Evolutionary conservation across 2,888 invertebrate species (phyloP).

Genomic region (Flabesymbios commensalis): DNA sequence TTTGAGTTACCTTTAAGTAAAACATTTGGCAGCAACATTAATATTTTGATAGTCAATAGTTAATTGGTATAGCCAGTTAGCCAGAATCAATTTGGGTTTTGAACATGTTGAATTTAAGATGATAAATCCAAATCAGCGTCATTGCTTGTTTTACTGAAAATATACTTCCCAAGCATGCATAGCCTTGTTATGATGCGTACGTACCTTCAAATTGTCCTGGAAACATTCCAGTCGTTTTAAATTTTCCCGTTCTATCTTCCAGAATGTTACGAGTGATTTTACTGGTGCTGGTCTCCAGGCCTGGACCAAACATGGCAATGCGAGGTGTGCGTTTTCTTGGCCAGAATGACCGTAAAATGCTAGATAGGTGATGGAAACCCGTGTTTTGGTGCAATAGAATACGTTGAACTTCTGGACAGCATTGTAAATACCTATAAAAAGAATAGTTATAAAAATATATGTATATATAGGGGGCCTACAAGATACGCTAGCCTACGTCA

Average conservation of each 20-base stretch:
- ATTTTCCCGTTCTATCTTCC: constrained; percentile 17
- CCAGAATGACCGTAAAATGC: constrained; percentile 22
- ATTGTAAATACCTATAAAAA: constrained; percentile 29
- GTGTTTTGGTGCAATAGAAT: constrained; percentile 7
- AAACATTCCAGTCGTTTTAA: constrained; percentile 27
- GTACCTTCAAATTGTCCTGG: constrained; percentile 32
- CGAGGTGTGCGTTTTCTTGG: constrained; percentile 28
- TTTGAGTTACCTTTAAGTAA: too few species aligned
- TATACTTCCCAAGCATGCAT: too few species aligned
- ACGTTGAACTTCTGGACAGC: constrained; percentile 27
- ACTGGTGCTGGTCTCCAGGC: constrained; percentile 29
- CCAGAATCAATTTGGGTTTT: too few species aligned
- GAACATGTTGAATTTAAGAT: too few species aligned
- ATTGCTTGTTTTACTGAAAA: too few species aligned
- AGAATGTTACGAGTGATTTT: constrained; percentile 26
- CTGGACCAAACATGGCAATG: constrained; percentile 35
- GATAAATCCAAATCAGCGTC: too few species aligned
- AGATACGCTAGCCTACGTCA: too few species aligned
- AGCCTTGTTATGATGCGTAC: constrained; percentile 1
- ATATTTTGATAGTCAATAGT: too few species aligned
- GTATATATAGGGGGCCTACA: too few species aligned
- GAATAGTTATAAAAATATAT: too few species aligned
- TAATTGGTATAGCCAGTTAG: too few species aligned
- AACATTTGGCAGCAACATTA: too few species aligned
- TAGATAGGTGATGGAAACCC: constrained; percentile 22